Evolutionary conservation across 2,888 invertebrate species (phyloP).

Genomic region (Napeogenes inachia): DNA sequence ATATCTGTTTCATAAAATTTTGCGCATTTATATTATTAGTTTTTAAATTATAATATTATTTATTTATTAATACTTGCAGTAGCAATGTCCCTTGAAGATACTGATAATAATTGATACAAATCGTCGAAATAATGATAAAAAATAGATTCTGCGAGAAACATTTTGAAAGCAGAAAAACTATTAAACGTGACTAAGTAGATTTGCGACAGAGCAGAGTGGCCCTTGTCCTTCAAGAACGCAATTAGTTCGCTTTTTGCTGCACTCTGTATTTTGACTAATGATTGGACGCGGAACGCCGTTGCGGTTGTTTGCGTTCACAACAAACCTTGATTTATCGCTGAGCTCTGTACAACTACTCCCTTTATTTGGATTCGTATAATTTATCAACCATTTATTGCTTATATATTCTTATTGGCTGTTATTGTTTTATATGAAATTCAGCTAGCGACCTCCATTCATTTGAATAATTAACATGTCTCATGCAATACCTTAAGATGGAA

Average conservation of each 20-base stretch:
- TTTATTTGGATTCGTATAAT: conserved; percentile 26
- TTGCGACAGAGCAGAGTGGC: conserved; percentile 63
- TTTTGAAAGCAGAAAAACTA: conserved; percentile 59
- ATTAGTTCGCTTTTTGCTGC: conserved; percentile 73
- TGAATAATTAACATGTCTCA: too few species aligned
- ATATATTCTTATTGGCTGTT: conserved; percentile 10
- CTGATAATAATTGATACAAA: conserved; percentile 36
- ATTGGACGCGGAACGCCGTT: conserved; percentile 53
- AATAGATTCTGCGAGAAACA: conserved; percentile 37
- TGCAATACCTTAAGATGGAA: too few species aligned
- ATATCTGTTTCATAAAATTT: neutral
- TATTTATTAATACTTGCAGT: too few species aligned
- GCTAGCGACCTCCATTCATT: too few species aligned
- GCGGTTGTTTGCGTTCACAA: conserved; percentile 64
- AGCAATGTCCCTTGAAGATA: conserved; percentile 21
- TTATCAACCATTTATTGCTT: conserved; percentile 19
- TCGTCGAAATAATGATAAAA: conserved; percentile 39
- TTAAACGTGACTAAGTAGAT: conserved; percentile 73
- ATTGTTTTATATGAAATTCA: neutral
- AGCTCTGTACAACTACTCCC: conserved; percentile 22
- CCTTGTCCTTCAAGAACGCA: conserved; percentile 73
- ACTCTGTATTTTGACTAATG: conserved; percentile 71
- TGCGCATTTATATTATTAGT: too few species aligned
- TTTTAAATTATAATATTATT: too few species aligned
- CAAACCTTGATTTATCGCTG: conserved; percentile 65